Evolutionary conservation across 2,888 invertebrate genomes (phyloP).

Genomic region (Drosophila testacea): DNA sequence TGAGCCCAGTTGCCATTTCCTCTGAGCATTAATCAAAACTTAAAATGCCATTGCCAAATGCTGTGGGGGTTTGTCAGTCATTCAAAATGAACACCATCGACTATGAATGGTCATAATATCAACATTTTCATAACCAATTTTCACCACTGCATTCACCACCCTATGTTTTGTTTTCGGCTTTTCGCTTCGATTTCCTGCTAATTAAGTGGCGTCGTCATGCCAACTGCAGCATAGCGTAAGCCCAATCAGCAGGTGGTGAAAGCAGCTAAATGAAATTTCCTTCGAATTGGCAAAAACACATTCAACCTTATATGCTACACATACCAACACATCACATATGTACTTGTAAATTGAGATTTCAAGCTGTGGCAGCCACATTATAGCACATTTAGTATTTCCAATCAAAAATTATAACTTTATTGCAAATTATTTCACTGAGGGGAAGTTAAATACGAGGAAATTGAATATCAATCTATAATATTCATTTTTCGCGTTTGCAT

Average conservation of each 20-base stretch:
- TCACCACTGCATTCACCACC: neutral
- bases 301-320: slow-evolving; percentile 2
- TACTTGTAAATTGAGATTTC: slow-evolving; percentile 16
- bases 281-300: slow-evolving; percentile 16
- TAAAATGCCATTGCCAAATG: slow-evolving; percentile 25
- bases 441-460: neutral
- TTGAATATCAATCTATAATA: neutral
- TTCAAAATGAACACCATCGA: neutral
- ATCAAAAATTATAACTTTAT: slow-evolving; percentile 34
- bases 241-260: slow-evolving; percentile 40
- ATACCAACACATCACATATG: neutral
- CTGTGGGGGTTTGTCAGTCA: neutral
- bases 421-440: neutral
- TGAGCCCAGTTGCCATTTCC: slow-evolving; percentile 19
- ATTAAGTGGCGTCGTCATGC: slow-evolving; percentile 58
- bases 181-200: slow-evolving; percentile 45
- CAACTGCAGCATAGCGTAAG: slow-evolving; percentile 37
- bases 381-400: slow-evolving; percentile 12
- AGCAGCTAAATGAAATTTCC: slow-evolving; percentile 49
- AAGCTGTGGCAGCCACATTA: slow-evolving; percentile 7
- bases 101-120: slow-evolving; percentile 40
- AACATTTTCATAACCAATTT: slow-evolving; percentile 35
- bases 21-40: slow-evolving; percentile 58
- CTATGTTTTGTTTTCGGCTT: slow-evolving; percentile 9
- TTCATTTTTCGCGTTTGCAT: neutral